Conservation (phyloP, 2,797 vertebrate species). For the Geotrypetes seraphini region DNA sequence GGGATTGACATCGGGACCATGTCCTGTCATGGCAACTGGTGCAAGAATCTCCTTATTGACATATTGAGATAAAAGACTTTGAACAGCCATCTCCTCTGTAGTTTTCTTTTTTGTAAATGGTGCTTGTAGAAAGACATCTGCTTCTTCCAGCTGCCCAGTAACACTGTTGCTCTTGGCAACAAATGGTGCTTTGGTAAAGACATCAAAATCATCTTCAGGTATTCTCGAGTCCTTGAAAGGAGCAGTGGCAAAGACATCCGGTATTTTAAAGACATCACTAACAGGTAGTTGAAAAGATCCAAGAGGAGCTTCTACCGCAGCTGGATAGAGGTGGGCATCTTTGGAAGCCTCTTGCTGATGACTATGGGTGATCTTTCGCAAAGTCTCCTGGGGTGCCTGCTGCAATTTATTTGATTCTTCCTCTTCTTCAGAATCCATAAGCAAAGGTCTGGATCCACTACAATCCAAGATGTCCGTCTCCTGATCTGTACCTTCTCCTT, state of each 20-base stretch:
- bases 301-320: conserved; percentile 12
- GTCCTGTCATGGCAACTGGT: conserved; percentile 17
- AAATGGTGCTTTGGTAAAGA: conserved; percentile 89
- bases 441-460: conserved; percentile 82
- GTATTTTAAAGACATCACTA: conserved; percentile 9
- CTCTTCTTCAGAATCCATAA: conserved; percentile 88
- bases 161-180: conserved; percentile 31
- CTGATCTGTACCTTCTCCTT: conserved; percentile 55
- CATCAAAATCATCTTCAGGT: conserved; percentile 52
- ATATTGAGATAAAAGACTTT: no score
- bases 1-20: conserved; percentile 13
- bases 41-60: conserved; percentile 11
- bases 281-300: conserved; percentile 1
- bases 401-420: conserved; percentile 45
- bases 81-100: conserved; percentile 24
- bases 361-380: neutral
- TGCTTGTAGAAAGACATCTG: conserved; percentile 83
- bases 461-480: conserved; percentile 64
- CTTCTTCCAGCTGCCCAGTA: conserved; percentile 40
- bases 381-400: conserved; percentile 5
- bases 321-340: neutral
- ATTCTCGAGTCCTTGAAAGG: conserved; percentile 59
- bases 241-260: conserved; percentile 77
- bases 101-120: conserved; percentile 84
- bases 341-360: neutral